Evolutionary conservation across 2,888 invertebrate genomes (phyloP), one percentile per base, ranked within the genome.

Genomic region (Phortica magna): DNA sequence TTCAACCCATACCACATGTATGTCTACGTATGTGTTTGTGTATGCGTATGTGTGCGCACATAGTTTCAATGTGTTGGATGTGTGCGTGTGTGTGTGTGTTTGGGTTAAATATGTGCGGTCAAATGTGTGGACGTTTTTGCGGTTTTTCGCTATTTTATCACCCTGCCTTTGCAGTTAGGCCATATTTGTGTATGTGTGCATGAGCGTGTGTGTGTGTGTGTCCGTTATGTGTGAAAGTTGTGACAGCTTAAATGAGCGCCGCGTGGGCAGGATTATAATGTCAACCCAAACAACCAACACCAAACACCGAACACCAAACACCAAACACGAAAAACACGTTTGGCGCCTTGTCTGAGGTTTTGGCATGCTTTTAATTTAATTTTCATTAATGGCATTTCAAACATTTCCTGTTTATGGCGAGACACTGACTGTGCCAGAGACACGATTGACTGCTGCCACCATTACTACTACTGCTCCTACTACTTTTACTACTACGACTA

Each of bases 281-380:
- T 61, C 19, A 61, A n/a, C 22, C 22, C 19, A 12, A 9, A 48
- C 48, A 9, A 3, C 9, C 0, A 14, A 14, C 48, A 48, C 3
- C 48, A 48, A 9, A 48, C 48, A 48, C 48, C 14, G 9, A 48
- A 48, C 9, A 9, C 10, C 48, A 43, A 6, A 43, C 43, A 43
- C 43, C 10, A 48, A 48, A 48, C 61, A 10, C 7, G 61, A 61
- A 9, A 48, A 48, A 9, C 9, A 48, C 48, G 61, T 19, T 22
- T 61, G 22, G 61, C 61, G 39, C 39, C 41, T n/a, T 31, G 31
- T 39, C 41, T 31, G 31, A n/a, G 41, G 41, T 65, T 65, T 65
- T 41, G 31, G 65, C 41, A 39, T 65, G 31, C 65, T 65, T 65
- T 59, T 65, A 65, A 77, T 79, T 67, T 77, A 72, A 79, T 76